phyloP scores from a whole-genome alignment of 2,888 invertebrate genomes.

The Himalopsyche anomala region DNA sequence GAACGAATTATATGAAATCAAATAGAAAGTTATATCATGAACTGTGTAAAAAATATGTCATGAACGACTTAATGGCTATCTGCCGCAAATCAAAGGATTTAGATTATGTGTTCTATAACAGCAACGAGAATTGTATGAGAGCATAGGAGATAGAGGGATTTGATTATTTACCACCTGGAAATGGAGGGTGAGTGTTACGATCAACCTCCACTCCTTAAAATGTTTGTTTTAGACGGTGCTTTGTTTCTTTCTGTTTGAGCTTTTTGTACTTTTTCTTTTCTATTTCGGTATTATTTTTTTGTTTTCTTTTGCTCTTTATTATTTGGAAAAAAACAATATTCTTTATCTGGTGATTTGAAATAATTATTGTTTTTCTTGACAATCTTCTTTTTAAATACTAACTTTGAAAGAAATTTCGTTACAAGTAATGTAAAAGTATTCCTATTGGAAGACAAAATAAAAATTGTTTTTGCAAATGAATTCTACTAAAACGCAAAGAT shows the following conservation, averaged over 20 bases:
- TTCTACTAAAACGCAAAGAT: too few relatives aligned
- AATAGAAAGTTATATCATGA: neutral
- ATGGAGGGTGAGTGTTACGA: slow-evolving; percentile 59
- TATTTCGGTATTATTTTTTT: slow-evolving; percentile 39
- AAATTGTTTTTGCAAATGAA: too few relatives aligned
- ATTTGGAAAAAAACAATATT: slow-evolving; percentile 65
- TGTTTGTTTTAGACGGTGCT: slow-evolving; percentile 48
- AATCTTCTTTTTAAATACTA: neutral
- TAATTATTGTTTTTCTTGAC: slow-evolving; percentile 17
- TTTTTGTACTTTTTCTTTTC: slow-evolving; percentile 67
- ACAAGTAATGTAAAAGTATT: neutral
- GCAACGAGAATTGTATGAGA: slow-evolving; percentile 31
- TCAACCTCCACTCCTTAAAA: slow-evolving; percentile 52
- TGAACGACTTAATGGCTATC: neutral
- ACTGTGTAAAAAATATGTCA: neutral
- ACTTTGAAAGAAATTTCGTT: neutral
- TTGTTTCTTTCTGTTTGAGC: slow-evolving; percentile 53
- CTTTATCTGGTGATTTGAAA: slow-evolving; percentile 62
- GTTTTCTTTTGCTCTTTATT: slow-evolving; percentile 66
- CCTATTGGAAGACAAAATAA: too few relatives aligned
- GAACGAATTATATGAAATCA: slow-evolving; percentile 38
- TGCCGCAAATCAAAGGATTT: slow-evolving; percentile 31
- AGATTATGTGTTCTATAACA: neutral
- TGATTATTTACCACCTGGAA: slow-evolving; percentile 42
- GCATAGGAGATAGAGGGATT: slow-evolving; percentile 28